A percentile compares a stretch with the other conserved stretches of the same genome.
Evolutionary conservation across 1,140 invertebrate genomes (phyloP).

Genomic region (Diprion similis): DNA sequence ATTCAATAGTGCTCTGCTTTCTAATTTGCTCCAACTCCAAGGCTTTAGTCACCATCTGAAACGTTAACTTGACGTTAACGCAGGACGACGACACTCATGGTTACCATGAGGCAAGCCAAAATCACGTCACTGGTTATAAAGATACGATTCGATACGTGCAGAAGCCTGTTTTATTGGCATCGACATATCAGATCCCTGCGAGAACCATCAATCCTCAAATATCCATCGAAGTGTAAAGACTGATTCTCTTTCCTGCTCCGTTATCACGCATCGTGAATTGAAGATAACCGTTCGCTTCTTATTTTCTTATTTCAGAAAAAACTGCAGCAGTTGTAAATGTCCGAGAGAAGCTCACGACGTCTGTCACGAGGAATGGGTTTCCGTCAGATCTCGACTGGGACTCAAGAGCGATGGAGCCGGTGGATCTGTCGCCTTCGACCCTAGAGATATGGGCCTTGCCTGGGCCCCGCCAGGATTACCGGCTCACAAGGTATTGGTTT

Average conservation of each 20-base stretch:
- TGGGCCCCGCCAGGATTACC: slow-evolving; percentile 84
- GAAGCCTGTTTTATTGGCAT: too few relatives aligned
- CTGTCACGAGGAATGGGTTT: slow-evolving; percentile 87
- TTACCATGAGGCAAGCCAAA: too few relatives aligned
- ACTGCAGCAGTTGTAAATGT: slow-evolving; percentile 89
- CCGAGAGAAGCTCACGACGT: slow-evolving; percentile 84
- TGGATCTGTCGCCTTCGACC: slow-evolving; percentile 58
- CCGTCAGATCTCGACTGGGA: slow-evolving; percentile 80
- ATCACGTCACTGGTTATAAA: too few relatives aligned
- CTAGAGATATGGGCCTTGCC: slow-evolving; percentile 72
- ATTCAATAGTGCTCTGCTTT: not conserved
- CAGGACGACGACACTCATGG: too few relatives aligned
- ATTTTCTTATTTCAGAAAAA: slow-evolving; percentile 69
- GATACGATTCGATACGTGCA: too few relatives aligned
- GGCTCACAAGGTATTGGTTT: slow-evolving; percentile 62
- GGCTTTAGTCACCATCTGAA: too few relatives aligned
- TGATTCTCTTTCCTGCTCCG: not conserved
- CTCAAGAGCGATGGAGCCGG: slow-evolving; percentile 66
- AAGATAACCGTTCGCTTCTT: slow-evolving; percentile 3
- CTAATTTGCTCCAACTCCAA: too few relatives aligned
- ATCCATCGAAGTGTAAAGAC: not conserved
- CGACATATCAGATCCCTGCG: too few relatives aligned
- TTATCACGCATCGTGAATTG: not conserved
- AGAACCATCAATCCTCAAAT: too few relatives aligned
- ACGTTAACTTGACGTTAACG: too few relatives aligned